A percentile compares a stretch with the other conserved stretches of the same genome.
These are phyloP conservation scores for Florisuga fusca DNA, from an alignment of 2,797 vertebrate species.

Conservation along the genomic window DNA sequence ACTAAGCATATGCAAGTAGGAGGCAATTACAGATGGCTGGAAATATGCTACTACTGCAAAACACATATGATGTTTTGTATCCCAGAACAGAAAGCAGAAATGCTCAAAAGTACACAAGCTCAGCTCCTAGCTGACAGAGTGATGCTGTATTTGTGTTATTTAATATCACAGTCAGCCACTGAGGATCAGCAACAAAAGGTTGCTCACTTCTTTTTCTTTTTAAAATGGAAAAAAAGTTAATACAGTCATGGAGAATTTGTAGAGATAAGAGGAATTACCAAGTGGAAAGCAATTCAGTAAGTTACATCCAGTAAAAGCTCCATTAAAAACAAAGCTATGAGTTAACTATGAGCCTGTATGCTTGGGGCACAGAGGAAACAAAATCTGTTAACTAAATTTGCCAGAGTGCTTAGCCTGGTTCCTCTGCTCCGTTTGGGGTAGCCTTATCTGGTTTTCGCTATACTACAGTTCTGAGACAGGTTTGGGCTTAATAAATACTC, in stretches of 20 bases:
- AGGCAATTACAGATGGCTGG: slow-evolving; percentile 75
- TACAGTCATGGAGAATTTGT: background rate
- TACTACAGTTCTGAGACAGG: background rate
- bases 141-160: background rate
- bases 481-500: background rate
- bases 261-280: background rate
- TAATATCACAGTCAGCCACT: background rate
- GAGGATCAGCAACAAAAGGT: background rate
- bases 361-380: background rate
- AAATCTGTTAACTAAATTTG: background rate
- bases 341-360: background rate
- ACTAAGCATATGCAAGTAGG: slow-evolving; percentile 74
- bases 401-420: background rate
- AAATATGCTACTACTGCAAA: slow-evolving; percentile 76
- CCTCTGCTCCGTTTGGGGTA: background rate
- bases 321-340: background rate
- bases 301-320: background rate
- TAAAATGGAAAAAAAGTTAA: background rate
- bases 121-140: background rate
- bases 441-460: background rate
- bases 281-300: background rate
- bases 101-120: slow-evolving; percentile 12
- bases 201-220: background rate
- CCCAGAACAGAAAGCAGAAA: slow-evolving; percentile 58
- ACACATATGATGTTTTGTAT: slow-evolving; percentile 73